Percentiles rank a stretch among this genome's conserved stretches.
phyloP scores from a whole-genome alignment of 2,113 vertebrate species.

The Sturnus vulgaris region DNA sequence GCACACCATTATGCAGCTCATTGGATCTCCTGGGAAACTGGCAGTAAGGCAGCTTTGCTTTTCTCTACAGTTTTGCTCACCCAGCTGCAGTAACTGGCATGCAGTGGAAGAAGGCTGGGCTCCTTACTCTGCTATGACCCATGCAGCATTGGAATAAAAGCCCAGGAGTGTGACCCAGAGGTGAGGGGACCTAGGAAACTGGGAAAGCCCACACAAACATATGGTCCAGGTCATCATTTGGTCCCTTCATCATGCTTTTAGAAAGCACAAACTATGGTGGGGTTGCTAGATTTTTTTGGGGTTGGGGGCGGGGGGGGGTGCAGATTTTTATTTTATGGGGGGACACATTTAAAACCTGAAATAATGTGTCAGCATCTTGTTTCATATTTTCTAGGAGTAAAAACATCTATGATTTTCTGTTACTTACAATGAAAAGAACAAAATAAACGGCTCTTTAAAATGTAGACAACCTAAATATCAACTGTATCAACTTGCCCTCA shows the following conservation, averaged over 20 bases:
- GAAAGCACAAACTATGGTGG: neutral
- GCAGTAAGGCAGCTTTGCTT: neutral
- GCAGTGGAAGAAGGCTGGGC: neutral
- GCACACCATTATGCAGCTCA: neutral
- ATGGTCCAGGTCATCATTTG: neutral
- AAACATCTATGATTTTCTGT: neutral
- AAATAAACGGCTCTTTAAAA: neutral
- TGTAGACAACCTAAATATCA: neutral
- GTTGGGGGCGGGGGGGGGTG: fast-evolving
- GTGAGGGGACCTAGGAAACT: fast-evolving
- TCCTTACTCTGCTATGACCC: neutral
- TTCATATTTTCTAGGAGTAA: neutral
- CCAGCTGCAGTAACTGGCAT: neutral
- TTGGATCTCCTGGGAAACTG: neutral
- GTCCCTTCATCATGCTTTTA: neutral
- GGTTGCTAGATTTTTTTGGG: neutral
- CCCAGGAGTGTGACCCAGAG: fast-evolving
- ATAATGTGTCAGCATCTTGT: neutral
- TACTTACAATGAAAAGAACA: neutral
- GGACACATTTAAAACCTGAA: neutral
- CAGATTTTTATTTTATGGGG: neutral
- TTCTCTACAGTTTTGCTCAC: neutral
- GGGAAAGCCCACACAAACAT: neutral
- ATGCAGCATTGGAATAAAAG: neutral
- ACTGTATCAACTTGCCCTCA: fast-evolving